Conservation (phyloP, 2,888 invertebrate species). For the Rhynchonema sp. region DNA sequence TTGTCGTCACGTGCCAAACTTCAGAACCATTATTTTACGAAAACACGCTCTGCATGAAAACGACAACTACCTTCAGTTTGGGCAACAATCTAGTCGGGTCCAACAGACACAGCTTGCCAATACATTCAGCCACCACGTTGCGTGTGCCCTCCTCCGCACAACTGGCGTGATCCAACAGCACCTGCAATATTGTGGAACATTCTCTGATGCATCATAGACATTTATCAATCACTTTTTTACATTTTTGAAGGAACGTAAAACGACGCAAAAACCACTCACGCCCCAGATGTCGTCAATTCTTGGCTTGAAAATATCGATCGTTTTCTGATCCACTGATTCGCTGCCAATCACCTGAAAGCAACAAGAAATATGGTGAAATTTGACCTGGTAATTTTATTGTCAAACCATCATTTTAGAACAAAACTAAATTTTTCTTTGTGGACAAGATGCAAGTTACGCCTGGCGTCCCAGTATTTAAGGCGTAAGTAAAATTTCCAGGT, state of each 20-base stretch:
- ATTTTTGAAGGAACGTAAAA: no score
- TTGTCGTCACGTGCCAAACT: no score
- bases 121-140: conserved; percentile 94
- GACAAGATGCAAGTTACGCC: no score
- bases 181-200: conserved; percentile 20
- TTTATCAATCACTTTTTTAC: not conserved
- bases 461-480: no score
- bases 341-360: conserved; percentile 8
- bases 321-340: conserved; percentile 7
- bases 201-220: not conserved
- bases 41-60: no score
- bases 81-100: conserved; percentile 70
- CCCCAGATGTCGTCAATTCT: conserved; percentile 21
- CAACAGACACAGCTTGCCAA: conserved; percentile 78
- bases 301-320: conserved; percentile 10
- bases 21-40: no score
- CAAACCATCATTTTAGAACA: not conserved
- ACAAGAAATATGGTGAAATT: not conserved
- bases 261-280: no score
- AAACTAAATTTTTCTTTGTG: not conserved
- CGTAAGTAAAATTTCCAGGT: no score
- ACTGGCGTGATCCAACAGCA: conserved; percentile 80
- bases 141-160: conserved; percentile 93
- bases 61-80: conserved; percentile 37
- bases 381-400: no score